Conservation (phyloP, 92 coral and sea anemone genomes). For the Heteractis magnifica region DNA sequence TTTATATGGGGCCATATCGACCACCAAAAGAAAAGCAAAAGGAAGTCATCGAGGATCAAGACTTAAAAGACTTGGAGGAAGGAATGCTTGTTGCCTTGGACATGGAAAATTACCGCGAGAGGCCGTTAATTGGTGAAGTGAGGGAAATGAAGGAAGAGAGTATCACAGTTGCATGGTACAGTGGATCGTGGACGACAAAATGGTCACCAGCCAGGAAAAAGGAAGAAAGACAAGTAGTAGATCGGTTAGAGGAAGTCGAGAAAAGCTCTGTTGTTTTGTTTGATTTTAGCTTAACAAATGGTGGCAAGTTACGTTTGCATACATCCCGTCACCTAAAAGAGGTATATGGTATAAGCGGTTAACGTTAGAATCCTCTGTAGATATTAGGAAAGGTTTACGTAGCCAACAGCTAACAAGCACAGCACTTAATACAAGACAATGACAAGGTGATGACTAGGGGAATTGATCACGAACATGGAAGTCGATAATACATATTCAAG, state of each 20-base stretch:
- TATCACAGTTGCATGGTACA: conserved; percentile 19
- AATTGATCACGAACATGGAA: too few species aligned
- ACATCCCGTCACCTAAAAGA: conserved; percentile 29
- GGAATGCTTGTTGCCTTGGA: conserved; percentile 43
- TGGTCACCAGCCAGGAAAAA: conserved; percentile 30
- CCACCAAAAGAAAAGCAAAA: conserved; percentile 28
- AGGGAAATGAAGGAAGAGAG: conserved; percentile 9
- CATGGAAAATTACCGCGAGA: conserved; percentile 26
- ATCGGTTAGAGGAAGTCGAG: conserved; percentile 29
- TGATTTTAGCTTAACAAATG: conserved; percentile 31
- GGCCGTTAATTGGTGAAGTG: conserved; percentile 30
- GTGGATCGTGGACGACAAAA: conserved; percentile 39
- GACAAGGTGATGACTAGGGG: too few species aligned
- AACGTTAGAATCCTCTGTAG: too few species aligned
- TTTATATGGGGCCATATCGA: conserved; percentile 40
- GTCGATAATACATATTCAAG: too few species aligned
- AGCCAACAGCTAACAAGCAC: too few species aligned
- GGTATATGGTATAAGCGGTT: conserved; percentile 33
- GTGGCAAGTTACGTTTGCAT: conserved; percentile 24
- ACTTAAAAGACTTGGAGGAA: conserved; percentile 9
- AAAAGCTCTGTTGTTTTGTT: conserved; percentile 24
- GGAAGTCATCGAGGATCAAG: conserved; percentile 21
- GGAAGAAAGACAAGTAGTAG: conserved; percentile 26
- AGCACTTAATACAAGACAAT: too few species aligned
- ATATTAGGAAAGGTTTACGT: too few species aligned